Conservation (phyloP, 2,797 vertebrate species). For the Pogoniulus pusillus region DNA sequence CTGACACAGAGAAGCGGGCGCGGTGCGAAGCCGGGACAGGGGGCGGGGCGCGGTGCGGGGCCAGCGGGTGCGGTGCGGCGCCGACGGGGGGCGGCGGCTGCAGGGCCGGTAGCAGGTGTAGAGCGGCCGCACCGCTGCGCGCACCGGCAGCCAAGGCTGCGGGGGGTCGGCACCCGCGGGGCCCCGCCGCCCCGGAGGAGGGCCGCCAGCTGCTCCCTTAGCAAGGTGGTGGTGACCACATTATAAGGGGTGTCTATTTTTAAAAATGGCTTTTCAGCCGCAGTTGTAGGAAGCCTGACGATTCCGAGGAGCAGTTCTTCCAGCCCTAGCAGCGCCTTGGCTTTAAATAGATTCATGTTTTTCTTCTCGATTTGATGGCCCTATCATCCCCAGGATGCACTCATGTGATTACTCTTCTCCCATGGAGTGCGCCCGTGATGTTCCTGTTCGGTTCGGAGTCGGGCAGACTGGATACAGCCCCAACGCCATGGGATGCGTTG, state of each 20-base stretch:
- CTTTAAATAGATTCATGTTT: not conserved
- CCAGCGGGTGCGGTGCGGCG: not conserved
- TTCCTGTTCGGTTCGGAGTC: not conserved
- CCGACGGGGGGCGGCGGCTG: not conserved
- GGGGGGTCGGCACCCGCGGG: not conserved
- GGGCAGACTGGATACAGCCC: not conserved
- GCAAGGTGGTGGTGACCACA: not conserved
- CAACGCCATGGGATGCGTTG: not conserved
- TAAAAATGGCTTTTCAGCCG: slow-evolving; percentile 45
- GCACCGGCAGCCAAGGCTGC: not conserved
- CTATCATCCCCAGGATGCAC: not conserved
- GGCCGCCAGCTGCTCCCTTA: slow-evolving; percentile 39
- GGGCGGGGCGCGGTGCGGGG: not conserved
- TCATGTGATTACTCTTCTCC: not conserved
- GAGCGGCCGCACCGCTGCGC: not conserved
- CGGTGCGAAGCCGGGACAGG: not conserved
- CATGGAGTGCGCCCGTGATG: not conserved
- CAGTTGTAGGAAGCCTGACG: not conserved
- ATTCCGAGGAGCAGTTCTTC: not conserved
- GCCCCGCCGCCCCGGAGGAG: not conserved
- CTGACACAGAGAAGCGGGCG: not conserved
- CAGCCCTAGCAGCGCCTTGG: not conserved
- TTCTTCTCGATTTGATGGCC: not conserved
- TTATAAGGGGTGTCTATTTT: slow-evolving; percentile 29
- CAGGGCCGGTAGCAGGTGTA: slow-evolving; percentile 1